Percentiles rank a stretch among this genome's conserved stretches.
Conservation (phyloP, 1,140 invertebrate species). For the Drosophila nigrodunni region DNA sequence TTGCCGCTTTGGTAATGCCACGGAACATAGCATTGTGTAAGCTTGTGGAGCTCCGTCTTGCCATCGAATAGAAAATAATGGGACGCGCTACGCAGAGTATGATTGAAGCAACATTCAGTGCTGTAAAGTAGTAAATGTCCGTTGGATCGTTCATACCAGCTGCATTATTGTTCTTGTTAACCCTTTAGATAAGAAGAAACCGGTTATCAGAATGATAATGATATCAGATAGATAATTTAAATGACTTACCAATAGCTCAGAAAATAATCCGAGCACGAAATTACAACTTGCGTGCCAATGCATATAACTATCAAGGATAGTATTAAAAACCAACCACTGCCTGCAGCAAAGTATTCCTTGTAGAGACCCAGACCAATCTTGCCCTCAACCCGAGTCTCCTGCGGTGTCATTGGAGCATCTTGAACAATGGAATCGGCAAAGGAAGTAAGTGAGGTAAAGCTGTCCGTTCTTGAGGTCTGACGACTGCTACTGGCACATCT, state of each 20-base stretch:
- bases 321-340: slow-evolving; percentile 60
- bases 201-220: not conserved
- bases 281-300: slow-evolving; percentile 59
- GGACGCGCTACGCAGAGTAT: slow-evolving; percentile 57
- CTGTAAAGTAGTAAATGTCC: slow-evolving; percentile 67
- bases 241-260: slow-evolving; percentile 60
- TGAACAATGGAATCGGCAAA: slow-evolving; percentile 54
- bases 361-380: slow-evolving; percentile 62
- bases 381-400: slow-evolving; percentile 63
- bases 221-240: not conserved
- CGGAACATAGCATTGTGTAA: slow-evolving; percentile 67
- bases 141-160: slow-evolving; percentile 4
- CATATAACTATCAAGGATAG: slow-evolving; percentile 54
- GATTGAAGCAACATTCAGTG: slow-evolving; percentile 64
- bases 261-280: slow-evolving; percentile 57
- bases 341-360: slow-evolving; percentile 63
- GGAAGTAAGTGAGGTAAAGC: slow-evolving; percentile 60
- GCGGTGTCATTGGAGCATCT: slow-evolving; percentile 46
- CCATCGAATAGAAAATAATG: slow-evolving; percentile 62
- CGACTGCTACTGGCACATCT: slow-evolving; percentile 49
- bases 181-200: slow-evolving; percentile 28
- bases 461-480: slow-evolving; percentile 52
- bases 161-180: slow-evolving; percentile 40
- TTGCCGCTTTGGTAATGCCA: slow-evolving; percentile 85
- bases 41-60: slow-evolving; percentile 56